A percentile compares a stretch with the other conserved stretches of the same genome.
Evolutionary conservation across 2,888 invertebrate genomes (phyloP).

Genomic region (Creontiades dilutus): DNA sequence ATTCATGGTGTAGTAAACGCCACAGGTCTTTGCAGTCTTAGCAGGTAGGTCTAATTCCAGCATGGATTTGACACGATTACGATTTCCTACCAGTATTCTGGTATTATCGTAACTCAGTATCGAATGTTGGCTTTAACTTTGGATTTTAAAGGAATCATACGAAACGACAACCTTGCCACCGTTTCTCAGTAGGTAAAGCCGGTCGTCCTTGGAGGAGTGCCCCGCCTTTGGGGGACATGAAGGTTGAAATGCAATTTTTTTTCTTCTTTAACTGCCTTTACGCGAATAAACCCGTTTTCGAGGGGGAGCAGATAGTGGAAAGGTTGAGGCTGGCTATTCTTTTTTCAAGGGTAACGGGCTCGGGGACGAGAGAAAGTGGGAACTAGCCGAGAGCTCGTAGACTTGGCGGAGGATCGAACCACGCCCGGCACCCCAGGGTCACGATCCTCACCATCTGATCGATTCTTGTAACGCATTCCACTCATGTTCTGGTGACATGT

Average conservation of each 20-base stretch:
- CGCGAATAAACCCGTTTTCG: slow-evolving; percentile 8
- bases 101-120: no score
- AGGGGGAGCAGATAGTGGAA: neutral
- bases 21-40: no score
- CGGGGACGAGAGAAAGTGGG: slow-evolving; percentile 19
- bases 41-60: no score
- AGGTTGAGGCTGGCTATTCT: slow-evolving; percentile 18
- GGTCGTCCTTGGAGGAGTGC: neutral
- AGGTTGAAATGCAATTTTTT: slow-evolving; percentile 11
- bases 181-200: neutral
- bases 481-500: no score
- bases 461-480: no score
- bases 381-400: slow-evolving; percentile 1
- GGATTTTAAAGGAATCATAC: neutral
- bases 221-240: neutral
- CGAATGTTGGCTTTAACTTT: neutral
- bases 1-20: no score
- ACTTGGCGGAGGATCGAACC: neutral
- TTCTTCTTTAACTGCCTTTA: neutral
- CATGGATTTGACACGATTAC: no score
- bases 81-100: no score
- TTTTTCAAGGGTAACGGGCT: neutral
- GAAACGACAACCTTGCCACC: neutral
- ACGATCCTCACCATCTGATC: neutral
- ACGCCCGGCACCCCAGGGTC: slow-evolving; percentile 11